phyloP scores from a whole-genome alignment of 2,113 vertebrate genomes.

The Jaculus jaculus region DNA sequence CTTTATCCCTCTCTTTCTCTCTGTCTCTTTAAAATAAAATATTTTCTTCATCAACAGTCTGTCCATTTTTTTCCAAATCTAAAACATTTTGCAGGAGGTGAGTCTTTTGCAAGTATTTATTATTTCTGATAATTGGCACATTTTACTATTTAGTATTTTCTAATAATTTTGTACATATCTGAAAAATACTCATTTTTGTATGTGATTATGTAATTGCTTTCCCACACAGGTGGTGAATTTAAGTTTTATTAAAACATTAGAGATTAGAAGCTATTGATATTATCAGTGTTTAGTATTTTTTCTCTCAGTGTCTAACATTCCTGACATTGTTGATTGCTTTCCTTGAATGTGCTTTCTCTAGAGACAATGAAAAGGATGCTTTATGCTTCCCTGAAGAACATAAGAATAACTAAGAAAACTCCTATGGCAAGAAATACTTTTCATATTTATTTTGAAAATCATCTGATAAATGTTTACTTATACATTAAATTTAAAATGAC shows the following conservation, averaged over 20 bases:
- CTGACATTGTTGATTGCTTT: neutral
- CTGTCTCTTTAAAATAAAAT: too few relatives aligned
- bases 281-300: neutral
- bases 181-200: neutral
- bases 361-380: neutral
- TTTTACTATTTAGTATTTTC: neutral
- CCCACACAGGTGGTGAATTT: neutral
- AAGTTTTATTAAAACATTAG: neutral
- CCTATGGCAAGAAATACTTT: accelerated
- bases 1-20: too few relatives aligned
- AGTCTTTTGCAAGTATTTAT: neutral
- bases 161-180: neutral
- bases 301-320: neutral
- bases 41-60: neutral
- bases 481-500: neutral
- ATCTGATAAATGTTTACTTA: neutral
- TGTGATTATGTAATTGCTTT: neutral
- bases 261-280: neutral
- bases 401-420: neutral
- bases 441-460: neutral
- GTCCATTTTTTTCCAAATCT: neutral
- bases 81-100: neutral
- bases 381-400: neutral
- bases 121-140: slow-evolving; percentile 17
- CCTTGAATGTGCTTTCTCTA: neutral